Percentiles rank a stretch among this genome's conserved stretches.
These are phyloP conservation scores for Pterocles gutturalis DNA, from an alignment of 2,113 vertebrate genomes.

Conservation along the genomic window DNA sequence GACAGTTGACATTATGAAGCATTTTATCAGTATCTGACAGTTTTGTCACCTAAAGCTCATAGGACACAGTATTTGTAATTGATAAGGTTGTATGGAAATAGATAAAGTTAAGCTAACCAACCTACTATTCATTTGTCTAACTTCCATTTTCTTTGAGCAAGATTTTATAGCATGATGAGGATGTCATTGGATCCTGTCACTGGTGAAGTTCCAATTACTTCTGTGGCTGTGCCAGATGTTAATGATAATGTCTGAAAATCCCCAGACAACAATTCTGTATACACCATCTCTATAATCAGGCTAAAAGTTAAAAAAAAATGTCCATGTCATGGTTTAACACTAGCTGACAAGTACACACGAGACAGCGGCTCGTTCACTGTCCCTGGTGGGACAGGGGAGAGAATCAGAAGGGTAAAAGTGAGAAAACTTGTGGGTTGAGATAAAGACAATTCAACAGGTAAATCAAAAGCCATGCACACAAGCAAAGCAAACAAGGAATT, in stretches of 20 bases:
- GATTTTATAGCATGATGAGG: background rate
- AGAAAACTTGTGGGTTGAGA: too few relatives aligned
- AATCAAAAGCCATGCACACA: too few relatives aligned
- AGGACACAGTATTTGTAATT: background rate
- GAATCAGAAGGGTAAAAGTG: too few relatives aligned
- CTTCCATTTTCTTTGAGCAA: background rate
- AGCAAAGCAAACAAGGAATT: too few relatives aligned
- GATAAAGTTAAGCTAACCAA: background rate
- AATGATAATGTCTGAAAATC: background rate
- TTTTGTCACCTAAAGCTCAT: background rate
- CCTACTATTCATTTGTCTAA: background rate
- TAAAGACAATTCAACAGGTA: too few relatives aligned
- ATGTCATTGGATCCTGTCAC: background rate
- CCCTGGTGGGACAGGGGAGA: too few relatives aligned
- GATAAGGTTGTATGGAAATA: background rate
- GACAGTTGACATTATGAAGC: background rate
- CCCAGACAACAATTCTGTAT: background rate
- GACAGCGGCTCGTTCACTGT: too few relatives aligned
- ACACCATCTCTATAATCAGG: background rate
- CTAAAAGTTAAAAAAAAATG: background rate
- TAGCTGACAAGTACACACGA: too few relatives aligned
- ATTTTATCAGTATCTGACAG: background rate
- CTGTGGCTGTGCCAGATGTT: background rate
- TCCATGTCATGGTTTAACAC: too few relatives aligned
- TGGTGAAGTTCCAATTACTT: background rate